A percentile compares a stretch with the other conserved stretches of the same genome.
phyloP scores from a whole-genome alignment of 2,797 vertebrate genomes.

The Rhadinocentrus ornatus region DNA sequence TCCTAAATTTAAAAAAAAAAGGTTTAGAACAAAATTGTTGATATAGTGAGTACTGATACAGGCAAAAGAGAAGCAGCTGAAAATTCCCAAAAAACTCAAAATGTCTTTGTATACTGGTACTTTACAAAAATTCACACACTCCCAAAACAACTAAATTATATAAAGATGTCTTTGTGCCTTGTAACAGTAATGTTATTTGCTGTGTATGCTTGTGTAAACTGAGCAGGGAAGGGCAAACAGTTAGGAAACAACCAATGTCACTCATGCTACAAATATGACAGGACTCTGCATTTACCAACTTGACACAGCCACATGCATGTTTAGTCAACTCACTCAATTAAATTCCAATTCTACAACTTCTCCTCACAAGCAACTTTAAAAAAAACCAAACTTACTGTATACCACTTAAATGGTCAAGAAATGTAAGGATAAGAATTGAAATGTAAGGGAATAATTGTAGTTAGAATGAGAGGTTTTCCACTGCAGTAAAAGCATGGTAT shows the following conservation, averaged over 20 bases:
- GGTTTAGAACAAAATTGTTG: background rate
- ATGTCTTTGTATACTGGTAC: slow-evolving; percentile 1
- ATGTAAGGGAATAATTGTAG: slow-evolving; percentile 9
- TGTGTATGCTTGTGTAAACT: background rate
- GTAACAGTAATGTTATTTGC: slow-evolving; percentile 5
- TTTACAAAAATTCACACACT: background rate
- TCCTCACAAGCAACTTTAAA: slow-evolving; percentile 2
- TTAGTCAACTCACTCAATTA: slow-evolving; percentile 41
- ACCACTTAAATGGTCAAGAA: slow-evolving; percentile 18
- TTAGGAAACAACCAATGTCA: slow-evolving; percentile 43
- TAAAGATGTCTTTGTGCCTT: slow-evolving; percentile 10
- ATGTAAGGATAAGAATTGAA: slow-evolving; percentile 43
- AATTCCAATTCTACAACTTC: slow-evolving; percentile 46
- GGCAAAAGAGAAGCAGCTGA: slow-evolving; percentile 2
- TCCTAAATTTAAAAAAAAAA: background rate
- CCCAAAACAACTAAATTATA: background rate
- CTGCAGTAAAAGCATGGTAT: slow-evolving; percentile 15
- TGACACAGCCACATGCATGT: slow-evolving; percentile 45
- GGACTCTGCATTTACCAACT: slow-evolving; percentile 27
- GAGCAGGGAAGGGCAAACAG: slow-evolving; percentile 9
- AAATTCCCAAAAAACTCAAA: slow-evolving; percentile 2
- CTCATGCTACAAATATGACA: slow-evolving; percentile 56
- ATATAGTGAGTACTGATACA: background rate
- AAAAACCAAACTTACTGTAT: background rate
- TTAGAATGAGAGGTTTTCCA: slow-evolving; percentile 30